Percentiles rank a stretch among this genome's conserved stretches.
These are phyloP conservation scores for Strix uralensis DNA, from an alignment of 2,113 vertebrate species.

Conservation along the genomic window DNA sequence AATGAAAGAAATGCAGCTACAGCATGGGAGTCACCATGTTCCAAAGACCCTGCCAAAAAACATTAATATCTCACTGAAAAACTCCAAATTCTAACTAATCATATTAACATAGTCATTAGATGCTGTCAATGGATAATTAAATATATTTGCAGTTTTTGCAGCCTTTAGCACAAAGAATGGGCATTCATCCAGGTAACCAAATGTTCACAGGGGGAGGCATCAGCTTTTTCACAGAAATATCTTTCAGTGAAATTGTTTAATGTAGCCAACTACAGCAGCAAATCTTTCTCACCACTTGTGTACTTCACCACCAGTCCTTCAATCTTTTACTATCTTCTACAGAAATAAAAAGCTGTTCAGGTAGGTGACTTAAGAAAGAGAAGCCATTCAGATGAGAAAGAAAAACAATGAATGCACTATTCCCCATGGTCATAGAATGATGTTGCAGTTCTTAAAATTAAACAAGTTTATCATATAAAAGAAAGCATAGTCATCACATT, in stretches of 20 bases:
- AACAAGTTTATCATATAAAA: not conserved
- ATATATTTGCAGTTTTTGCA: not conserved
- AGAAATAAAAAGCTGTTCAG: not conserved
- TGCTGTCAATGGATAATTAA: conserved; percentile 35
- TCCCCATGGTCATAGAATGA: not conserved
- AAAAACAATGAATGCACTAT: not conserved
- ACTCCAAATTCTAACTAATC: not conserved
- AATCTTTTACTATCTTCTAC: not conserved
- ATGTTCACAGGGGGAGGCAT: not conserved
- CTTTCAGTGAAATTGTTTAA: not conserved
- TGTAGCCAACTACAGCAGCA: not conserved
- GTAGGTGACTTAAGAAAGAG: not conserved
- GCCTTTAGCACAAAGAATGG: not conserved
- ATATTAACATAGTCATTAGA: conserved; percentile 32
- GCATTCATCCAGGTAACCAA: conserved; percentile 40
- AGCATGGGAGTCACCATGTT: not conserved
- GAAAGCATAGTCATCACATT: not conserved
- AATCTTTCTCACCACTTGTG: not conserved
- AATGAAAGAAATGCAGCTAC: not conserved
- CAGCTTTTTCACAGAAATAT: not conserved
- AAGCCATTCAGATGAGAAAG: not conserved
- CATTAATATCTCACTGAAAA: not conserved
- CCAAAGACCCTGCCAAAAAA: not conserved
- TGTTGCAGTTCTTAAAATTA: not conserved
- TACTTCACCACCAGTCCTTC: not conserved